Conservation (phyloP, 2,797 vertebrate genomes). For the Oryzias sinensis region DNA sequence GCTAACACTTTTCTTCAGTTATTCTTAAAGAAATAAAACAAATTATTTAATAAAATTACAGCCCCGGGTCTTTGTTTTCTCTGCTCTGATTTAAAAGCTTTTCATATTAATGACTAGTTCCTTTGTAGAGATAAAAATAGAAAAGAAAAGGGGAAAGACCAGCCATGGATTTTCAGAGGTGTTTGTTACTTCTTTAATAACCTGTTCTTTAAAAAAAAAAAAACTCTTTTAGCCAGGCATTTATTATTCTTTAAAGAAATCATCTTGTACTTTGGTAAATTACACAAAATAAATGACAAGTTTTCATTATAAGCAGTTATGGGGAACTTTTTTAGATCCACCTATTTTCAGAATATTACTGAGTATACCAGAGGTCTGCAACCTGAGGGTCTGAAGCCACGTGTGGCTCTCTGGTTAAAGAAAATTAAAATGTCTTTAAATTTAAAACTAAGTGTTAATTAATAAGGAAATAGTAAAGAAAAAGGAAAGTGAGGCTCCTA, state of each 20-base stretch:
- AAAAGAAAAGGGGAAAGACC: background rate
- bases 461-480: no score
- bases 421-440: no score
- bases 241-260: background rate
- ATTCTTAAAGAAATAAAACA: slow-evolving; percentile 88
- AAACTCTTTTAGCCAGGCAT: background rate
- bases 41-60: slow-evolving; percentile 83
- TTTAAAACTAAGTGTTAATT: no score
- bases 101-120: no score
- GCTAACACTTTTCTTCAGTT: slow-evolving; percentile 82
- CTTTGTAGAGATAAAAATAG: no score
- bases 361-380: no score
- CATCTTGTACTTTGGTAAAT: background rate
- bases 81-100: slow-evolving; percentile 4
- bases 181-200: background rate
- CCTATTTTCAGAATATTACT: background rate
- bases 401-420: no score
- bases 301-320: background rate
- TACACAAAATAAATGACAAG: no score
- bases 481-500: no score
- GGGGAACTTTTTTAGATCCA: background rate
- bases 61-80: slow-evolving; percentile 29
- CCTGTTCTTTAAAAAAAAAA: background rate
- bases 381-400: no score
- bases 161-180: background rate